Percentiles rank a stretch among this genome's conserved stretches.
These are phyloP conservation scores for Sebastes schlegelii DNA, from an alignment of 2,113 vertebrate species.

Conservation along the genomic window DNA sequence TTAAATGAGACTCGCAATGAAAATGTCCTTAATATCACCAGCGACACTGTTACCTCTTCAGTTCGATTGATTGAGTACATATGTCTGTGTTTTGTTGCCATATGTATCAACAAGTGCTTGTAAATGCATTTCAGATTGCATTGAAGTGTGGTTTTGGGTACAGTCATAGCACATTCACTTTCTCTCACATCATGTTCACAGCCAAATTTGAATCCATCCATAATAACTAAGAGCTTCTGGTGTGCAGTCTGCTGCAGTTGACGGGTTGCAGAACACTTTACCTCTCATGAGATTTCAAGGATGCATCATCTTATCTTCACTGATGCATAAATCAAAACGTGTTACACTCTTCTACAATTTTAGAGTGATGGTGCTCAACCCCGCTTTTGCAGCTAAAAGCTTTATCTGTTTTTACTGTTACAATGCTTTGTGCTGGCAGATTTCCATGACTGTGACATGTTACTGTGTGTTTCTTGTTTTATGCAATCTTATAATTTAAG, in stretches of 20 bases:
- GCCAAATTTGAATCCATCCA: not conserved
- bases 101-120: not conserved
- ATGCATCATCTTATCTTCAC: not conserved
- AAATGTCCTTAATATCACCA: not conserved
- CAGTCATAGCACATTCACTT: not conserved
- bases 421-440: not conserved
- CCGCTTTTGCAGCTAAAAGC: not conserved
- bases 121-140: not conserved
- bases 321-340: not conserved
- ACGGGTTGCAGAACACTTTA: not conserved
- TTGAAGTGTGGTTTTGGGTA: not conserved
- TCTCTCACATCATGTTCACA: not conserved
- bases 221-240: not conserved
- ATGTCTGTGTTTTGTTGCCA: not conserved
- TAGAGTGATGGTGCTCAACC: not conserved
- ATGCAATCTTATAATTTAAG: not conserved
- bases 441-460: not conserved
- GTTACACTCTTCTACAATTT: not conserved
- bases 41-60: conserved; percentile 1
- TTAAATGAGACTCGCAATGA: not conserved
- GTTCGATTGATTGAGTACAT: not conserved
- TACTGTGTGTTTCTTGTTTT: not conserved
- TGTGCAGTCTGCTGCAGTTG: not conserved
- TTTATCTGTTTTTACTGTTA: not conserved
- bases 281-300: not conserved